A percentile compares a stretch with the other conserved stretches of the same genome.
phyloP scores from a whole-genome alignment of 2,888 invertebrate genomes.

The Octonoba sinensis region DNA sequence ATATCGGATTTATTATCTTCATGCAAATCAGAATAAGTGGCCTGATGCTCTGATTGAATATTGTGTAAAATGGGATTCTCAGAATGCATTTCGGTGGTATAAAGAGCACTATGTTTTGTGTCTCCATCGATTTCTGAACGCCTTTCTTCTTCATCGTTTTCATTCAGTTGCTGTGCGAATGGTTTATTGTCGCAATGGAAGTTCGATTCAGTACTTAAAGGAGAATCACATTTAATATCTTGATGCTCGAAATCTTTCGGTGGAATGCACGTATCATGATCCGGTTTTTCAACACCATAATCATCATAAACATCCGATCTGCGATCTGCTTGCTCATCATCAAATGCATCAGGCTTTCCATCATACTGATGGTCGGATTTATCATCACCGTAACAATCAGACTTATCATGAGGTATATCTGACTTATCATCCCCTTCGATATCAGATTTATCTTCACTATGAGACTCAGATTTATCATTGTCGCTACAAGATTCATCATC shows the following conservation, averaged over 20 bases:
- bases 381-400: conserved; percentile 29
- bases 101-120: too few species aligned
- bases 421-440: conserved; percentile 5
- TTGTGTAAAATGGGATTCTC: too few species aligned
- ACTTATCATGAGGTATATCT: conserved; percentile 3
- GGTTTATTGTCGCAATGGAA: too few species aligned
- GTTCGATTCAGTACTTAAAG: too few species aligned
- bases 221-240: background rate
- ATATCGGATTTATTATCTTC: too few species aligned
- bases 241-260: conserved; percentile 8
- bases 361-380: conserved; percentile 44
- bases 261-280: background rate
- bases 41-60: too few species aligned
- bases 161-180: too few species aligned
- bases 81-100: too few species aligned
- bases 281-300: background rate
- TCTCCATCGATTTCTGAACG: too few species aligned
- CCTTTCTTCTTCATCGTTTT: too few species aligned
- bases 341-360: conserved; percentile 18
- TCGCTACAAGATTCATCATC: conserved; percentile 49
- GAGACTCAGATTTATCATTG: conserved; percentile 52
- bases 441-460: conserved; percentile 50
- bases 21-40: too few species aligned
- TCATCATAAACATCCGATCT: background rate
- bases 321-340: conserved; percentile 10